phyloP scores from a whole-genome alignment of 2,797 vertebrate species.

The Paedocypris micromegethes region DNA sequence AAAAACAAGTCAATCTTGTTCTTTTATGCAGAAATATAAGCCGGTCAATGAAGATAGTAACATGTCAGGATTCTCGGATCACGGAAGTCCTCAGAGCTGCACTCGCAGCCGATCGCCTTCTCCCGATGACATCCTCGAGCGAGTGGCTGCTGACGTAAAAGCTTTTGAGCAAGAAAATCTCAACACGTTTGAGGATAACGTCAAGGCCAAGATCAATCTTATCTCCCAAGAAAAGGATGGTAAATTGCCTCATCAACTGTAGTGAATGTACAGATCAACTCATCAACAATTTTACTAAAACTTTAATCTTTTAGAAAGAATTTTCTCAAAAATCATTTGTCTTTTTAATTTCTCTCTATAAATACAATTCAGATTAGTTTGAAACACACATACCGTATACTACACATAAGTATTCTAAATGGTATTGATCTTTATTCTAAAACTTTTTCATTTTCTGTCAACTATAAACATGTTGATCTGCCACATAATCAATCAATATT shows the following conservation, averaged over 20 bases:
- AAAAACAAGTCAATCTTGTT: background rate
- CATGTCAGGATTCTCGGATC: conserved; percentile 82
- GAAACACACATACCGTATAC: no score
- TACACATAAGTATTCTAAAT: no score
- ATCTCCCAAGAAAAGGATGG: conserved; percentile 94
- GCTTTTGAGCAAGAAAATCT: conserved; percentile 94
- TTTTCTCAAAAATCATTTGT: no score
- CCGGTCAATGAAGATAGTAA: conserved; percentile 83
- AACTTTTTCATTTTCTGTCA: background rate
- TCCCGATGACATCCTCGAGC: conserved; percentile 92
- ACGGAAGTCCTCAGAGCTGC: conserved; percentile 93
- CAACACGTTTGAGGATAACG: conserved; percentile 91
- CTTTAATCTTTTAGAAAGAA: no score
- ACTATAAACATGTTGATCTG: background rate
- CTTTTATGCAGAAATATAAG: conserved; percentile 82
- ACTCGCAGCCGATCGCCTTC: conserved; percentile 89
- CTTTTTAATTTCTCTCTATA: no score
- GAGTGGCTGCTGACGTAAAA: conserved; percentile 94
- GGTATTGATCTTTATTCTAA: no score
- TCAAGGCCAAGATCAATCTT: conserved; percentile 96
- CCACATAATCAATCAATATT: background rate
- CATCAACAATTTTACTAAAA: no score
- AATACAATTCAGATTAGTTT: no score
- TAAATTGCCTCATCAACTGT: conserved; percentile 52
- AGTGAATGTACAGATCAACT: background rate